A percentile compares a stretch with the other conserved stretches of the same genome.
phyloP scores from a whole-genome alignment of 2,113 vertebrate species.

The Phocoena phocoena region DNA sequence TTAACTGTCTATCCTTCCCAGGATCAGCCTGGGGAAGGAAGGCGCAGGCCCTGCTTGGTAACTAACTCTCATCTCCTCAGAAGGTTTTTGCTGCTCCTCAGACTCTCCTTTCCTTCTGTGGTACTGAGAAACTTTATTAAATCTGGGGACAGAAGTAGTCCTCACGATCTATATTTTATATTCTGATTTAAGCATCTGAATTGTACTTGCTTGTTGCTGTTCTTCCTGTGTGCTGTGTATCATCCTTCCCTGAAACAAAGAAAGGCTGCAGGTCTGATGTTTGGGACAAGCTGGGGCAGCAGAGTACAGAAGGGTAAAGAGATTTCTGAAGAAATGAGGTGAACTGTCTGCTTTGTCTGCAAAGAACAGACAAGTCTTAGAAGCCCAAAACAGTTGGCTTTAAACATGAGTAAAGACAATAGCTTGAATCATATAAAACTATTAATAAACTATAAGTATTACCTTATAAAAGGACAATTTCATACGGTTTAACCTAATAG shows the following conservation, averaged over 20 bases:
- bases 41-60: not conserved
- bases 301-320: accelerated
- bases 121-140: not conserved
- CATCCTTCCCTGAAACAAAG: not conserved
- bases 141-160: not conserved
- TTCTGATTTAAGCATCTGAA: not conserved
- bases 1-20: not conserved
- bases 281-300: not conserved
- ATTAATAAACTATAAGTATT: not conserved
- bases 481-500: not conserved
- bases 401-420: not conserved
- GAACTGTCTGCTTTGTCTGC: not conserved
- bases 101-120: not conserved
- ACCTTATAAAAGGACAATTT: not conserved
- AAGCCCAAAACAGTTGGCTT: not conserved
- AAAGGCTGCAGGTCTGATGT: not conserved
- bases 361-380: not conserved
- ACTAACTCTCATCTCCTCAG: not conserved
- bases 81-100: not conserved
- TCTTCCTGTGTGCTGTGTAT: not conserved
- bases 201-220: not conserved
- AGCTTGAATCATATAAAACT: not conserved
- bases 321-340: not conserved
- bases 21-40: not conserved
- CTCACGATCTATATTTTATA: not conserved